Evolutionary conservation across 2,888 invertebrate genomes (phyloP).

Genomic region (Ormia ochracea): DNA sequence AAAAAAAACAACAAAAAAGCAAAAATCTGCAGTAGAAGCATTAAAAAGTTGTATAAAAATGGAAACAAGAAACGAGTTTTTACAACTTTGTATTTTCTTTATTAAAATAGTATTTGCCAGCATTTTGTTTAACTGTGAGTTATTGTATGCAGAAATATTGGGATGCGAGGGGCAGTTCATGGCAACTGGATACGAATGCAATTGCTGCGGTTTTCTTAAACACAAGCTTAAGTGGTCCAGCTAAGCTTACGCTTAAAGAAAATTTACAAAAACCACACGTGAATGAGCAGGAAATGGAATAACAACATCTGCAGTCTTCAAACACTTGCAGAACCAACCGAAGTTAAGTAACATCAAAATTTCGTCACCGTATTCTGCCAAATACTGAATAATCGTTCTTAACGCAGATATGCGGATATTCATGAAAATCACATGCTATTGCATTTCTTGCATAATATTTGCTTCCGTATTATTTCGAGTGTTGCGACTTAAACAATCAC

Average conservation of each 20-base stretch:
- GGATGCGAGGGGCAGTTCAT: not conserved
- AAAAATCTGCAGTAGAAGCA: not conserved
- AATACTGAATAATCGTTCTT: no score
- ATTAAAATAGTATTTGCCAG: slow-evolving; percentile 24
- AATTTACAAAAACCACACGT: no score
- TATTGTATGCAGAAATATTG: not conserved
- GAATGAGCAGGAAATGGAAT: no score
- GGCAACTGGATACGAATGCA: not conserved
- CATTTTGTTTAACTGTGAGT: slow-evolving; percentile 33
- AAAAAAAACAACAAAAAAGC: not conserved
- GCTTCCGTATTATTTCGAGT: slow-evolving; percentile 30
- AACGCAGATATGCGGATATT: not conserved
- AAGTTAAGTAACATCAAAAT: no score
- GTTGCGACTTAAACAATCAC: slow-evolving; percentile 26
- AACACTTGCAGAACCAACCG: no score
- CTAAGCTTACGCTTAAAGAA: no score
- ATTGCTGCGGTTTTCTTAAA: no score
- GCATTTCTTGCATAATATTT: not conserved
- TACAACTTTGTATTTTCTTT: not conserved
- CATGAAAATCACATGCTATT: not conserved
- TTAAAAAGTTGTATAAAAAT: not conserved
- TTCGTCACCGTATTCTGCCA: not conserved
- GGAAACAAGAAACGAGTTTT: not conserved
- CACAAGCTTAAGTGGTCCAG: no score
- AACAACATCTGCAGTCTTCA: no score